Conservation (phyloP, 2,113 vertebrate species). For the Pithys albifrons region DNA sequence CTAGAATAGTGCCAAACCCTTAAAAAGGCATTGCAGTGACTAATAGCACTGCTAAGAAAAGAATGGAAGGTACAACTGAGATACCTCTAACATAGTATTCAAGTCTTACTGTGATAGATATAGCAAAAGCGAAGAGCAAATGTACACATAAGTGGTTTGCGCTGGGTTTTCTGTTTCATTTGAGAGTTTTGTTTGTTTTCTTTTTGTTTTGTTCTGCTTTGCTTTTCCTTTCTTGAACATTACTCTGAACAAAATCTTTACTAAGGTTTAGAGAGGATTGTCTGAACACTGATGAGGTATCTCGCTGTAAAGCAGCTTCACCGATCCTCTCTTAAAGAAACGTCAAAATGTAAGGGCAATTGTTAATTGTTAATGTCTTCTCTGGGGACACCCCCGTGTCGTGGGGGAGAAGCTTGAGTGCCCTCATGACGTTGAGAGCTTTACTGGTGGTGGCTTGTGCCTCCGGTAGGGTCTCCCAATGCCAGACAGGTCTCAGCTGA, state of each 20-base stretch:
- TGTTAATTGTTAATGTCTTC: too few species aligned
- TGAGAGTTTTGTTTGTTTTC: background rate
- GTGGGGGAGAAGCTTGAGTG: too few species aligned
- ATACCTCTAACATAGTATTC: too few species aligned
- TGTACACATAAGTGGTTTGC: background rate
- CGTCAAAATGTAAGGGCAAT: rapidly evolving
- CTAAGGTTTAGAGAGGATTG: background rate
- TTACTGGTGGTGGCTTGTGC: too few species aligned
- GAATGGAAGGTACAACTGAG: background rate
- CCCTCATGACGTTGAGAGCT: too few species aligned
- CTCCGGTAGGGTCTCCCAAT: too few species aligned
- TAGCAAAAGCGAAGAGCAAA: background rate
- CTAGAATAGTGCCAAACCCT: background rate
- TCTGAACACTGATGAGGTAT: background rate
- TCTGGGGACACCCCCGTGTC: too few species aligned
- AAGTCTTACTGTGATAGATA: background rate
- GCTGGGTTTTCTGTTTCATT: background rate
- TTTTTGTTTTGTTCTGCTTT: background rate
- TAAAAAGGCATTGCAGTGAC: background rate
- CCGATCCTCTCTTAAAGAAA: background rate
- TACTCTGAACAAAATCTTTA: background rate
- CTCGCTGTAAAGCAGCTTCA: background rate
- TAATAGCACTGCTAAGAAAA: background rate
- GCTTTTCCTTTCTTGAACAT: background rate
- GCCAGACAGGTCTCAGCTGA: too few species aligned